Evolutionary conservation across 2,888 invertebrate species (phyloP).

Genomic region (Pachydiplax longipennis): DNA sequence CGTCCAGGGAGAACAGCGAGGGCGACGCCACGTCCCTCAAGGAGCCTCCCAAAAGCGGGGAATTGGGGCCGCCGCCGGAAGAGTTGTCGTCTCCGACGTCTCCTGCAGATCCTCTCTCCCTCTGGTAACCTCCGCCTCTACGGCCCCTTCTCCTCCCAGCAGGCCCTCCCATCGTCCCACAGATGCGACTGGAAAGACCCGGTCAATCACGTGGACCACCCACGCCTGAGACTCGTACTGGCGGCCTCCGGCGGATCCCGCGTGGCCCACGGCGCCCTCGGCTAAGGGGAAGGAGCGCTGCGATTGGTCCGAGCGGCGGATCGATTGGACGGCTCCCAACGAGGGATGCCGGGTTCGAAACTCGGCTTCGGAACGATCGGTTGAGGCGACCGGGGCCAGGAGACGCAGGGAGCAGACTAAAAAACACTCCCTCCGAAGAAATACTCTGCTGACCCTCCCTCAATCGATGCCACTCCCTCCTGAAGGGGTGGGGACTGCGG

Average conservation of each 20-base stretch:
- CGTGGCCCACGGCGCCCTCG: too few relatives aligned
- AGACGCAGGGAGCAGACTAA: not conserved
- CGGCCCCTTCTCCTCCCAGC: not conserved
- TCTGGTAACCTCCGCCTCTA: not conserved
- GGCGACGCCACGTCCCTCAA: slow-evolving; percentile 2
- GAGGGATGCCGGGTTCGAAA: not conserved
- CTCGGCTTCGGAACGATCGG: not conserved
- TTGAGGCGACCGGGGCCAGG: not conserved
- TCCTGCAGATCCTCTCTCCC: not conserved
- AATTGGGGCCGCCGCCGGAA: slow-evolving; percentile 25
- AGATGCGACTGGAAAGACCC: not conserved
- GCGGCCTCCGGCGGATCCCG: not conserved
- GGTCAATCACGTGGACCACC: not conserved
- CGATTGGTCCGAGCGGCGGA: too few relatives aligned
- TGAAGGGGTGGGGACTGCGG: not conserved
- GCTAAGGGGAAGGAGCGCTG: not conserved
- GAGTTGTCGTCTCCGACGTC: slow-evolving; percentile 1
- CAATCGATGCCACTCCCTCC: too few relatives aligned
- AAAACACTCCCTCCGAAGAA: not conserved
- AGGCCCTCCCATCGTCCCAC: slow-evolving; percentile 4
- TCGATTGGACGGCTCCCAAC: too few relatives aligned
- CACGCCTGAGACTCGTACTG: not conserved
- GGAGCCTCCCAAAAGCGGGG: slow-evolving; percentile 16
- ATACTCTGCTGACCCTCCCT: not conserved
- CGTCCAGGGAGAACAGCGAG: slow-evolving; percentile 21